phyloP scores from a whole-genome alignment of 1,140 invertebrate species.

The Triops cancriformis region DNA sequence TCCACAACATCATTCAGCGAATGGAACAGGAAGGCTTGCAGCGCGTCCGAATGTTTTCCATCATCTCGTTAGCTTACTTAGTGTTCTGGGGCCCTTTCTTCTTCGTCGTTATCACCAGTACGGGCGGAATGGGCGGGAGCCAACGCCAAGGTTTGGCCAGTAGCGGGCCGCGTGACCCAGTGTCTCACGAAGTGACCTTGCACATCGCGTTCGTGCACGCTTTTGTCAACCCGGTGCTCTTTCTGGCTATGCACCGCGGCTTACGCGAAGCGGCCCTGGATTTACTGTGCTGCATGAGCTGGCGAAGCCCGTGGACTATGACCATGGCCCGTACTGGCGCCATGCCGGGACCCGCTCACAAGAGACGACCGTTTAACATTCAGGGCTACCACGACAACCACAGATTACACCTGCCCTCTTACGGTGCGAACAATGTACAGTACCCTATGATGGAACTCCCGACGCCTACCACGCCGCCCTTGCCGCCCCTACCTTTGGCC shows the following conservation, averaged over 20 bases:
- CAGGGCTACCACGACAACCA: slow-evolving; percentile 33
- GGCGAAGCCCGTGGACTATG: slow-evolving; percentile 44
- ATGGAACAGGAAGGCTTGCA: slow-evolving; percentile 27
- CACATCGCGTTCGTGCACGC: slow-evolving; percentile 81
- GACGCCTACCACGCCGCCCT: background rate
- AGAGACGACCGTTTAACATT: slow-evolving; percentile 23
- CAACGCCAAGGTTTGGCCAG: slow-evolving; percentile 9
- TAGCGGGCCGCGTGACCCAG: slow-evolving; percentile 44
- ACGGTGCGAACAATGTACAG: slow-evolving; percentile 15
- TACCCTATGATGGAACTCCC: slow-evolving; percentile 14
- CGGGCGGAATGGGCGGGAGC: background rate
- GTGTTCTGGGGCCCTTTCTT: slow-evolving; percentile 28
- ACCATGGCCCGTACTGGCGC: slow-evolving; percentile 31
- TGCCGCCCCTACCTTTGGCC: slow-evolving; percentile 14
- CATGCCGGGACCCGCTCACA: slow-evolving; percentile 28
- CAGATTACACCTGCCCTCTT: slow-evolving; percentile 30
- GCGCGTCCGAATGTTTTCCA: slow-evolving; percentile 26
- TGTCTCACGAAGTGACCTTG: slow-evolving; percentile 57
- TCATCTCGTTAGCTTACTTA: slow-evolving; percentile 25
- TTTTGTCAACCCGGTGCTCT: slow-evolving; percentile 72
- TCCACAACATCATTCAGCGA: slow-evolving; percentile 25
- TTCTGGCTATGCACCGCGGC: slow-evolving; percentile 59
- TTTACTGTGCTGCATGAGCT: slow-evolving; percentile 62
- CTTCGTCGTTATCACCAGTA: slow-evolving; percentile 23
- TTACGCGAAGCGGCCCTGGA: slow-evolving; percentile 54